Evolutionary conservation across 2,113 vertebrate genomes (phyloP), one percentile per base, ranked within the genome.

Genomic region (Isichthys henryi): DNA sequence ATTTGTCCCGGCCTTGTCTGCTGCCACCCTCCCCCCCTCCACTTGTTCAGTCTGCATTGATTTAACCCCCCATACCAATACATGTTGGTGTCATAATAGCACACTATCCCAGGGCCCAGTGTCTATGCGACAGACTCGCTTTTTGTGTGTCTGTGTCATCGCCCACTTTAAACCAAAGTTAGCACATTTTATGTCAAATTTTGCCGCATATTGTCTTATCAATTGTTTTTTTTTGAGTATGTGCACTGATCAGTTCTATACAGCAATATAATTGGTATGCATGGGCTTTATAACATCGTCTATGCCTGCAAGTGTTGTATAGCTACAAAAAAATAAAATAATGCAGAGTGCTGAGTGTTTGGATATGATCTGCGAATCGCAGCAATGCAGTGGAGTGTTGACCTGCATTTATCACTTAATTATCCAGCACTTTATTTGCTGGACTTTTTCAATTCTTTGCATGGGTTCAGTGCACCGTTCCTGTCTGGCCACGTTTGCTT

Each of bases 391-490:
- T 39, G 80, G 80, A 83, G 80, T 35, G 19, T 6, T 35, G 13
- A 6, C 31, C 74, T 39, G 21, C 39, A 46, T 84, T 45, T n/a
- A 84, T 23, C 15, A 19, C 82, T 84, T 48, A 11, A 21, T 48
- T 46, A 84, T 46, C 45, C 23, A 45, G 17, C 13, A n/a, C 10
- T 48, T 84, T 48, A 48, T 82, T 82, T 43, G 39, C 82, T 93
- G 92, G 93, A 91, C 93, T 94, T 94, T 90, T 0, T 0, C 4
- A 21, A 89, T 89, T 88, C 45, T 94, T 94, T 95, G 90, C 93
- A 92, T 93, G 62, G 91, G 94, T 92, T 92, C 92, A 92, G 94
- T 93, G 92, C 90, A 90, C 88, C 52, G 56, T 90, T 92, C 92
- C 92, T 90, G 92, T 92, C 92, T 91, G 91, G 70, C 90, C 17